These are phyloP conservation scores for Macropodus opercularis DNA, from an alignment of 2,797 vertebrate genomes.

Conservation along the genomic window DNA sequence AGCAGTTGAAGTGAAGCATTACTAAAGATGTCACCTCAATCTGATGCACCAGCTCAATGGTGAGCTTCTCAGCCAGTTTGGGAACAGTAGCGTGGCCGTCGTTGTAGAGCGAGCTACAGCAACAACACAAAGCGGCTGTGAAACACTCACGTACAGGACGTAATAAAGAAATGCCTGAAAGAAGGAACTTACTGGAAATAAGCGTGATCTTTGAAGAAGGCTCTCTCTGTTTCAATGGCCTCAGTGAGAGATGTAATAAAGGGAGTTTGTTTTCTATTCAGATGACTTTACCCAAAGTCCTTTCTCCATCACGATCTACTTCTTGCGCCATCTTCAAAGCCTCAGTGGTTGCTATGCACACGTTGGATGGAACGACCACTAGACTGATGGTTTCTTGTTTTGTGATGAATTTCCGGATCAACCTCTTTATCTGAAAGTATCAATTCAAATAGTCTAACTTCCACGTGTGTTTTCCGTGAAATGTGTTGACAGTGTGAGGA, in stretches of 20 bases:
- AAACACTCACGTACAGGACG: neutral
- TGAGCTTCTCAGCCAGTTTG: constrained; percentile 87
- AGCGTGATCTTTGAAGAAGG: constrained; percentile 80
- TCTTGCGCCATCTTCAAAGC: constrained; percentile 89
- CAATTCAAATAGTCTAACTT: too few relatives aligned
- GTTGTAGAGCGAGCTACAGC: constrained; percentile 76
- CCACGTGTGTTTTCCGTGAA: too few relatives aligned
- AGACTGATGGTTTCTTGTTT: constrained; percentile 89
- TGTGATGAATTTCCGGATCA: constrained; percentile 84
- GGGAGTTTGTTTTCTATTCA: too few relatives aligned
- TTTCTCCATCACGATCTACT: constrained; percentile 87
- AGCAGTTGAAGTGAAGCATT: too few relatives aligned
- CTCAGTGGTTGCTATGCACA: constrained; percentile 93
- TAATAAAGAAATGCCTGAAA: too few relatives aligned
- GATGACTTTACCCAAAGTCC: constrained; percentile 91
- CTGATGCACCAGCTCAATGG: constrained; percentile 86
- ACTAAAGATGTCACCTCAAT: constrained; percentile 84
- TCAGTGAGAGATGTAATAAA: constrained; percentile 77
- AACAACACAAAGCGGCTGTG: constrained; percentile 5
- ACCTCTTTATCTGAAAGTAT: constrained; percentile 81
- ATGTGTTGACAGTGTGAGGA: too few relatives aligned
- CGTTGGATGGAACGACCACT: constrained; percentile 89
- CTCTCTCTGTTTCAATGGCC: constrained; percentile 81
- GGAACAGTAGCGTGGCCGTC: constrained; percentile 84
- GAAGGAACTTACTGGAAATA: constrained; percentile 66